A percentile compares a stretch with the other conserved stretches of the same genome.
phyloP scores from a whole-genome alignment of 2,888 invertebrate species.

The Agriopis aurantiaria region DNA sequence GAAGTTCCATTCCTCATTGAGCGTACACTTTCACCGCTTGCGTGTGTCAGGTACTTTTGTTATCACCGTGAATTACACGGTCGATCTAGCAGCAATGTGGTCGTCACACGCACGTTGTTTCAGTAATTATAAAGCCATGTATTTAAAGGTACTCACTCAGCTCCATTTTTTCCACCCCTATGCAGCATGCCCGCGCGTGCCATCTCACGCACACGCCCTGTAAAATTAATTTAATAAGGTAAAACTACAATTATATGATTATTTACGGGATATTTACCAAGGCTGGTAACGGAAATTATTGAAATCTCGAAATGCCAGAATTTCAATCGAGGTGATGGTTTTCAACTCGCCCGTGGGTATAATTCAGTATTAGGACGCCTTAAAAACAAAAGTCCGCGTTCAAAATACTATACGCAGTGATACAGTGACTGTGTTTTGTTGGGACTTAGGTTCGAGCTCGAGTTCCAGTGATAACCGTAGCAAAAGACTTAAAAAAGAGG shows the following conservation, averaged over 20 bases:
- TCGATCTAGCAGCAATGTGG: slow-evolving; percentile 24
- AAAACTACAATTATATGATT: not conserved
- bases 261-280: too few species aligned
- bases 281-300: not conserved
- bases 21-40: slow-evolving; percentile 26
- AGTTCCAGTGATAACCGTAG: too few species aligned
- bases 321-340: too few species aligned
- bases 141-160: slow-evolving; percentile 87
- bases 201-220: slow-evolving; percentile 89
- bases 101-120: slow-evolving; percentile 32
- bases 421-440: too few species aligned
- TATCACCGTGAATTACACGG: slow-evolving; percentile 29
- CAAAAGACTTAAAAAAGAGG: too few species aligned
- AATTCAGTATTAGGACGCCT: too few species aligned
- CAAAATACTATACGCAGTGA: too few species aligned
- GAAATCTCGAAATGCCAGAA: too few species aligned
- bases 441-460: too few species aligned
- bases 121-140: slow-evolving; percentile 26
- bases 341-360: too few species aligned
- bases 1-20: slow-evolving; percentile 6
- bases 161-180: slow-evolving; percentile 91
- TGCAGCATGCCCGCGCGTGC: slow-evolving; percentile 92
- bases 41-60: slow-evolving; percentile 20
- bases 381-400: too few species aligned
- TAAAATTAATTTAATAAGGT: slow-evolving; percentile 55